phyloP scores from a whole-genome alignment of 2,888 invertebrate genomes.

The Mayetiola destructor region DNA sequence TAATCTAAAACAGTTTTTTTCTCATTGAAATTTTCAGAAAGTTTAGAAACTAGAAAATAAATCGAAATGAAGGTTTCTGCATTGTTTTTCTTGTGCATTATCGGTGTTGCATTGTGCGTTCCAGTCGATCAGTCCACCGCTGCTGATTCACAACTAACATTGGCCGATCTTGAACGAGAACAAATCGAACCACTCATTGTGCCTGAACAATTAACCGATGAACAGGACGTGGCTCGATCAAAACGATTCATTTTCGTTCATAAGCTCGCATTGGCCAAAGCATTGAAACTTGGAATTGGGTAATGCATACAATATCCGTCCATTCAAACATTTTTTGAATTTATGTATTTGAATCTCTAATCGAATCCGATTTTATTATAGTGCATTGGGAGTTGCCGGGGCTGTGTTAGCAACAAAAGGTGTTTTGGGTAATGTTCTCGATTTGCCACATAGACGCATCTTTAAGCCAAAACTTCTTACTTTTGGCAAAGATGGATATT shows the following conservation, averaged over 20 bases:
- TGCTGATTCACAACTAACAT: neutral
- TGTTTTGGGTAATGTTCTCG: neutral
- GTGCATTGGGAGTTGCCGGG: slow-evolving; percentile 9
- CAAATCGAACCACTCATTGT: neutral
- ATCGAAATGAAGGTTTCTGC: slow-evolving; percentile 5
- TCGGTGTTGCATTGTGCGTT: neutral
- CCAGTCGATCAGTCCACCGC: neutral
- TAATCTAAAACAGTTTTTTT: too few relatives aligned
- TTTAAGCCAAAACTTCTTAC: too few relatives aligned
- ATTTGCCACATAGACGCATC: neutral
- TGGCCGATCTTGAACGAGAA: neutral
- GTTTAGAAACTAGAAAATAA: neutral
- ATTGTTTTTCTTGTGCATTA: neutral
- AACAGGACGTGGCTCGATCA: neutral
- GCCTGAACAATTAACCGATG: neutral
- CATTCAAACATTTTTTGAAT: neutral
- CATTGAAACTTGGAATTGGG: neutral
- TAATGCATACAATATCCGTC: neutral
- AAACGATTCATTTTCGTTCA: neutral
- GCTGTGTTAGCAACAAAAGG: neutral
- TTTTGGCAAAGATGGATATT: too few relatives aligned
- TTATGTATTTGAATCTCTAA: neutral
- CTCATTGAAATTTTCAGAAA: too few relatives aligned
- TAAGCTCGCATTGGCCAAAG: neutral
- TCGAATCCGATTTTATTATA: neutral